Conservation (phyloP, 2,888 invertebrate genomes). For the Thymelicus sylvestris region DNA sequence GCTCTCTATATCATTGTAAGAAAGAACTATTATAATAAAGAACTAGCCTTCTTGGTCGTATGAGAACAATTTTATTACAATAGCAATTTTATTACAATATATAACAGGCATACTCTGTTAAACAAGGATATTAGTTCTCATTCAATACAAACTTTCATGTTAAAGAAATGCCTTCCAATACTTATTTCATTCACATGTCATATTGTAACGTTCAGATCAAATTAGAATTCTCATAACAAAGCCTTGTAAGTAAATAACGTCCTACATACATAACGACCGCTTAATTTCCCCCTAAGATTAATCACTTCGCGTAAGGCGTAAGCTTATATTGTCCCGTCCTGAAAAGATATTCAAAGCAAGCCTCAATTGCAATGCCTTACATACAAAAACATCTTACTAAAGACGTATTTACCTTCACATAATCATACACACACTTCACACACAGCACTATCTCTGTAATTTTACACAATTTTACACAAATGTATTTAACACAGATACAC, state of each 20-base stretch:
- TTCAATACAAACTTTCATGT: too few species aligned
- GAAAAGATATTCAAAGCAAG: conserved; percentile 34
- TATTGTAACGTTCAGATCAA: background rate
- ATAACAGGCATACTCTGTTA: too few species aligned
- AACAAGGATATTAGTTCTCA: too few species aligned
- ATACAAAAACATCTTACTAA: conserved; percentile 45
- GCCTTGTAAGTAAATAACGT: background rate
- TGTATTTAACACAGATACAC: conserved; percentile 40
- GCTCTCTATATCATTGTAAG: too few species aligned
- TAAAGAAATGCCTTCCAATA: too few species aligned
- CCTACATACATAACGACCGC: background rate
- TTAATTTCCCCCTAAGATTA: conserved; percentile 18
- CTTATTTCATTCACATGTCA: too few species aligned
- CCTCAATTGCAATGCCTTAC: conserved; percentile 31
- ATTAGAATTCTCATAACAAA: background rate
- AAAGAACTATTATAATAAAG: too few species aligned
- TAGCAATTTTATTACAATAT: too few species aligned
- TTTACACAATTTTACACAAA: conserved; percentile 30
- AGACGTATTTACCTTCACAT: conserved; percentile 38
- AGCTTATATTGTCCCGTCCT: conserved; percentile 26
- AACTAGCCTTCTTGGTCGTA: too few species aligned
- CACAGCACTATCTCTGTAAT: conserved; percentile 43
- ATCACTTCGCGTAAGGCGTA: conserved; percentile 16
- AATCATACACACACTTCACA: conserved; percentile 34
- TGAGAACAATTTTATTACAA: too few species aligned